phyloP scores from a whole-genome alignment of 2,113 vertebrate genomes.

The Leiothrix lutea region DNA sequence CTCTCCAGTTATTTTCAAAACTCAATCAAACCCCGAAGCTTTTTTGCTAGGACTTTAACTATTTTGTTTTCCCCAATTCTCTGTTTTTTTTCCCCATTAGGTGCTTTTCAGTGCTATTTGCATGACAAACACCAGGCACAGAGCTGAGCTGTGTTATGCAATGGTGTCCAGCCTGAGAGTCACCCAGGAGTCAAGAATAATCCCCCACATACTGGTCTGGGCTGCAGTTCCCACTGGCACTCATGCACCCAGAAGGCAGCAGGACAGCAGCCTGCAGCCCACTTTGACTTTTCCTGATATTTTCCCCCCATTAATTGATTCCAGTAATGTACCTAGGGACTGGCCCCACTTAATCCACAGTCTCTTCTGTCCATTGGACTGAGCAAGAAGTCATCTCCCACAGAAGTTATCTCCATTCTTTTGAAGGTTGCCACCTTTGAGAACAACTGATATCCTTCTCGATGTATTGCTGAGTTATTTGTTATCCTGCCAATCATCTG shows the following conservation, averaged over 20 bases:
- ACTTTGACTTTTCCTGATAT: neutral
- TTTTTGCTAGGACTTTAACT: neutral
- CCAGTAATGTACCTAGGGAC: neutral
- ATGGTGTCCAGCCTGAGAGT: neutral
- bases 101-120: neutral
- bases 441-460: neutral
- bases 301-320: neutral
- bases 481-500: neutral
- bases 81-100: rapidly evolving
- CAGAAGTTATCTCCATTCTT: neutral
- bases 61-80: neutral
- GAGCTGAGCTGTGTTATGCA: neutral
- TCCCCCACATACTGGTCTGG: rapidly evolving
- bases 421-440: neutral
- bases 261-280: neutral
- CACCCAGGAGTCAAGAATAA: neutral
- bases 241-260: neutral
- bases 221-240: neutral
- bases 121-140: neutral
- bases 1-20: neutral
- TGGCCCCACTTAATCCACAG: neutral
- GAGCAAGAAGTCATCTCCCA: neutral
- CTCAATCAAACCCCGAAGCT: neutral
- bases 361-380: neutral
- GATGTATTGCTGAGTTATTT: neutral